Evolutionary conservation across 1,140 invertebrate genomes (phyloP), one percentile per base, ranked within the genome.

Genomic region (Megalopta genalis): DNA sequence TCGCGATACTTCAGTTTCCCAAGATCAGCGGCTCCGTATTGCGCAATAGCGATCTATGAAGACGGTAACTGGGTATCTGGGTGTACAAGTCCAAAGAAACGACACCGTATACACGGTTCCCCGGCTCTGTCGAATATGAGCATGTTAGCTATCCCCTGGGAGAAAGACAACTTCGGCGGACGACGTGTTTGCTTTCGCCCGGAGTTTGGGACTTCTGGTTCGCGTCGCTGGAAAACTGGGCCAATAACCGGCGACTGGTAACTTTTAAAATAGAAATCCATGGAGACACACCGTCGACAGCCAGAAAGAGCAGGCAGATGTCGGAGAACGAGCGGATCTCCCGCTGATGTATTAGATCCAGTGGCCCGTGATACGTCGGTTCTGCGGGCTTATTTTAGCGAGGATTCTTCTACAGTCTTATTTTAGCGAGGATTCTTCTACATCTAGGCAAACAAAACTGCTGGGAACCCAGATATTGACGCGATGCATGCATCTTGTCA

Each of bases 181-280:
- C 46, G 64, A 39, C 75, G 52, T 79, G 71, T 85, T 86, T 75
- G 80, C 66, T 42, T 78, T 79, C 39, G 42, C 57, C n/a, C 68
- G 59, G 46, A 84, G 46, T 81, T 78, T 64, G 42, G 42, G 72
- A 67, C 25, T 46, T 69, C 60, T 42, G 32, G 68, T 49, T 59
- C 62, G 46, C 46, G n/a, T 60, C 46, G 68, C 6, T 67, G 70
- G 42, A 72, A 78, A 86, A 85, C 83, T 85, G 62, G 83, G 75
- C 60, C 83, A 78, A 85, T 78, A 86, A 82, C 62, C 27, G 23
- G 39, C 78, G 83, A 85, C 85, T 76, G 74, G 63, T 70, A 85
- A 86, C 54, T 85, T 82, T 82, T 77, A 81, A 85, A 84, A 84
- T 74, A 81, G 73, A 75, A 77, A 69, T 64, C 68, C 72, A 60